Evolutionary conservation across 2,888 invertebrate species (phyloP).

Genomic region (Apocheima hispidaria): DNA sequence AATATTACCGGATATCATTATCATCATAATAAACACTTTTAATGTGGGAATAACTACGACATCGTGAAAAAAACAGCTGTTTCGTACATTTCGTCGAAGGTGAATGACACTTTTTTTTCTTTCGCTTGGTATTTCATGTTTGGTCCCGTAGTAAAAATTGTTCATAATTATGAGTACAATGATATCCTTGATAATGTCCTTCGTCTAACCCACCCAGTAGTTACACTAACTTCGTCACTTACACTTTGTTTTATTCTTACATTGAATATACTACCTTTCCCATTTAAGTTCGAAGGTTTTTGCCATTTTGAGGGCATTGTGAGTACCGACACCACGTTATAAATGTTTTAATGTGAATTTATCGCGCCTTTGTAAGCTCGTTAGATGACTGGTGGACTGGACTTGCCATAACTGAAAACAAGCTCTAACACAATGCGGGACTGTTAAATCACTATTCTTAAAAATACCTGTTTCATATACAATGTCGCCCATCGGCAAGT

Average conservation of each 20-base stretch:
- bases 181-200: too few species aligned
- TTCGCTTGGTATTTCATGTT: too few species aligned
- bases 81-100: too few species aligned
- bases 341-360: constrained; percentile 35
- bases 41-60: too few species aligned
- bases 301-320: constrained; percentile 28
- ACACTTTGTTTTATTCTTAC: background rate
- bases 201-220: too few species aligned
- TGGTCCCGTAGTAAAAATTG: too few species aligned
- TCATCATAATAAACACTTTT: too few species aligned
- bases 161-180: too few species aligned
- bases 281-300: constrained; percentile 39
- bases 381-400: constrained; percentile 29
- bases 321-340: constrained; percentile 27
- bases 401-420: constrained; percentile 38
- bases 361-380: constrained; percentile 41
- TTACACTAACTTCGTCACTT: background rate
- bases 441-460: constrained; percentile 39
- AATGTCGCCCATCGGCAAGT: constrained; percentile 9
- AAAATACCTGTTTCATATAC: constrained; percentile 24
- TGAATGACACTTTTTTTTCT: too few species aligned
- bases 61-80: too few species aligned
- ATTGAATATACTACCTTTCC: constrained; percentile 13
- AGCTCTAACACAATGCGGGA: constrained; percentile 28
- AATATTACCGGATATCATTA: background rate